Base-by-base conservation (phyloP, 2,113 vertebrate species). In the Uropsilus gracilis region DNA sequence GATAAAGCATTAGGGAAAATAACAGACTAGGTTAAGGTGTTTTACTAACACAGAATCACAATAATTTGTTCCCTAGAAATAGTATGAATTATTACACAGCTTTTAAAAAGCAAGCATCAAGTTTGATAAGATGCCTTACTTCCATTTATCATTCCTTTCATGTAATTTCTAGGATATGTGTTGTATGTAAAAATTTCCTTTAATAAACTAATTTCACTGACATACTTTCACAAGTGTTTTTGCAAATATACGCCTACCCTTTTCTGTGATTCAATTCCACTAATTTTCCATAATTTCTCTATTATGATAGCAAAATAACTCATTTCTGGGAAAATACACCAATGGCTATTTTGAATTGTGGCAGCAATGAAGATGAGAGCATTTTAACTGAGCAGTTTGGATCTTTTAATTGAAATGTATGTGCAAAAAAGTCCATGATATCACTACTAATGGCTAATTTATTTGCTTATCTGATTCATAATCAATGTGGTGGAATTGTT, bases 281-380 rank as follows among this genome's bases (percentile, higher is more conserved):
- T 97, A 83, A 94, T 97, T 97, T 98, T 96, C 93, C 75, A 92
- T 92, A 94, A 92, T 94, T 77, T 96, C 93, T 97, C 86, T 32
- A 83, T 96, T 95, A 86, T 94, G 81, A 85, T 94, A 97, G 80
- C 91, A 96, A 96, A 89, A 89, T 95, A 95, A 95, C 82, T 94
- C 90, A 93, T 55, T 37, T 98, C 87, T 90, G 53, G 90, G 86
- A 97, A 97, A 97, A 95, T 77, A 97, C 63, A 57, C 63, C 63
- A 95, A 88, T 97, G 96, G 80, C 76, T 91, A 44, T 80, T 72
- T 95, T 84, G 24, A 89, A 84, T 68, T 95, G 6, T 63, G 91
- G 12, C 34, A 81, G 81, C 42, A 82, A 53, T 94, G 94, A 85
- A 96, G 94, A 32, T 89, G 6, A 89, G 66, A 82, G 7, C 81